Evolutionary conservation across 2,797 vertebrate species (phyloP).

Genomic region (Cryptoprocta ferox): DNA sequence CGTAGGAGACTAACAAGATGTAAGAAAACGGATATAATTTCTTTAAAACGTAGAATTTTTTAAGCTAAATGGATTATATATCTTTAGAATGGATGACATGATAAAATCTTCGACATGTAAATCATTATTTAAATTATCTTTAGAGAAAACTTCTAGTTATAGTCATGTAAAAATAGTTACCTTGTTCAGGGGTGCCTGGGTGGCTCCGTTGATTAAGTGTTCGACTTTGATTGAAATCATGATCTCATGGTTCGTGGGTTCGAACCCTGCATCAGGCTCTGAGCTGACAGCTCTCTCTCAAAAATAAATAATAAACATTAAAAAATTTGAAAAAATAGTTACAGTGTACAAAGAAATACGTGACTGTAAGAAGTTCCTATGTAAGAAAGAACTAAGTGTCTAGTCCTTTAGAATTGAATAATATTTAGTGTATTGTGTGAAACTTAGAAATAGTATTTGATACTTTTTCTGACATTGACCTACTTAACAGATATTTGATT

Average conservation of each 20-base stretch:
- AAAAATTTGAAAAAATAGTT: not conserved
- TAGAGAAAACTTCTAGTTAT: not conserved
- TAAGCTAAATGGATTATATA: not conserved
- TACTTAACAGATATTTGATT: not conserved
- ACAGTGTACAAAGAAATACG: not conserved
- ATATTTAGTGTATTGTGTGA: not conserved
- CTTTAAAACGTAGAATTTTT: not conserved
- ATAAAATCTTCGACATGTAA: not conserved
- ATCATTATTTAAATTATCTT: conserved; percentile 18
- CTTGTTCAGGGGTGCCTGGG: not conserved
- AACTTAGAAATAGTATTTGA: not conserved
- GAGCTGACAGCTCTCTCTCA: too few relatives aligned
- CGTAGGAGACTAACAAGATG: not conserved
- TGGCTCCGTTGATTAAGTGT: too few relatives aligned
- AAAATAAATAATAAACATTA: too few relatives aligned
- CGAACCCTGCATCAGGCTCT: too few relatives aligned
- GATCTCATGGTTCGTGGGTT: too few relatives aligned
- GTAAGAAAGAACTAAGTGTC: not conserved
- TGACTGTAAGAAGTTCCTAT: not conserved
- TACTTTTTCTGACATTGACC: not conserved
- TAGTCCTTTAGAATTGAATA: not conserved
- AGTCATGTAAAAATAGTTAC: not conserved
- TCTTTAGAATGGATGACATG: not conserved
- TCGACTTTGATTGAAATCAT: too few relatives aligned
- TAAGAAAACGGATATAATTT: not conserved